Percentiles rank a stretch among this genome's conserved stretches.
Evolutionary conservation across 2,888 invertebrate species (phyloP).

Genomic region (Auanema freiburgensis): DNA sequence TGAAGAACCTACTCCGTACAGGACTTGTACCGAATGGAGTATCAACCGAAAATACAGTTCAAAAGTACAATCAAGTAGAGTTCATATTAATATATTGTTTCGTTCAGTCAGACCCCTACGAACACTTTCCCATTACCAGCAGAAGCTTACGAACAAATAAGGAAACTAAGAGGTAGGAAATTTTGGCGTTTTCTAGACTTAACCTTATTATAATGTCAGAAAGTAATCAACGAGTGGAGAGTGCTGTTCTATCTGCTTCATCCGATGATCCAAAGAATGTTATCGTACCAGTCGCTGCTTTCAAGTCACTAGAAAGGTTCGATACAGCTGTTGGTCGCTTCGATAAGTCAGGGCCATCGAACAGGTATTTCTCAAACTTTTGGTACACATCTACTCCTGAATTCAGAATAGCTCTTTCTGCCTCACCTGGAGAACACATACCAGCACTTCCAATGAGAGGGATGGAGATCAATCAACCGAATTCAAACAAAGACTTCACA

Average conservation of each 20-base stretch:
- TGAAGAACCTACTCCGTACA: too few species aligned
- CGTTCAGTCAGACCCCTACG: neutral
- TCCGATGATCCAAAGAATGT: too few species aligned
- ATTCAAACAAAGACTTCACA: too few species aligned
- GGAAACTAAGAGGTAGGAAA: neutral
- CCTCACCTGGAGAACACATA: too few species aligned
- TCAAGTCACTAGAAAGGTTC: neutral
- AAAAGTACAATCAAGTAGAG: neutral
- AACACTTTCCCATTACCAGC: conserved; percentile 22
- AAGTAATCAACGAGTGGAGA: neutral
- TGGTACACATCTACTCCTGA: neutral
- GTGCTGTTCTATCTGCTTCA: too few species aligned
- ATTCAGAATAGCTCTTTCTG: neutral
- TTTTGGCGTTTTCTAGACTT: too few species aligned
- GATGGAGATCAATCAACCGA: too few species aligned
- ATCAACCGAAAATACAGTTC: too few species aligned
- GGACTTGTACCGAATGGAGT: too few species aligned
- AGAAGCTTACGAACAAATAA: conserved; percentile 16
- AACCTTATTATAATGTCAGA: neutral
- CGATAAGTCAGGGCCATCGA: neutral
- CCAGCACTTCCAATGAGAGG: too few species aligned
- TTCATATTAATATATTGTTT: too few species aligned
- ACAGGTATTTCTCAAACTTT: neutral
- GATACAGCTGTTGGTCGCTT: neutral
- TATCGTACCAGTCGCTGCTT: neutral